A percentile compares a stretch with the other conserved stretches of the same genome.
These are phyloP conservation scores for Psephotus haematonotus DNA, from an alignment of 2,113 vertebrate genomes.

Conservation along the genomic window DNA sequence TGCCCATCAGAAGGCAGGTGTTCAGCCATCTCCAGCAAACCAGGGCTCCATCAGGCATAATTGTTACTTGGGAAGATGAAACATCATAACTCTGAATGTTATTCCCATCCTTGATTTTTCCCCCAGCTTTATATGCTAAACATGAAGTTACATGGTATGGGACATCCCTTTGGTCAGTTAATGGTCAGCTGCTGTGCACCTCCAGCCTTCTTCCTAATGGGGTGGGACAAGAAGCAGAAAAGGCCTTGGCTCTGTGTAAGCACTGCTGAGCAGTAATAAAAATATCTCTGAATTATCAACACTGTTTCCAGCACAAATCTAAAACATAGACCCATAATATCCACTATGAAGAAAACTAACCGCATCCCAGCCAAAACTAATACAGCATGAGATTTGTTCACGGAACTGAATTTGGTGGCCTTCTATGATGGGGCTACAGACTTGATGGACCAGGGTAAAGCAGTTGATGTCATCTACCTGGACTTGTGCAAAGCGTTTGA, in stretches of 20 bases:
- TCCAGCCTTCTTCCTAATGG: background rate
- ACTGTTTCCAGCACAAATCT: background rate
- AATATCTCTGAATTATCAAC: background rate
- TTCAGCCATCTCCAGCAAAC: background rate
- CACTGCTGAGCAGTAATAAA: background rate
- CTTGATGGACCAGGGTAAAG: too few relatives aligned
- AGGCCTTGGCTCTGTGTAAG: background rate
- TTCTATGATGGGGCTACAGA: too few relatives aligned
- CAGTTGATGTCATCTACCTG: too few relatives aligned
- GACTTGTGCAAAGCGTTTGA: too few relatives aligned
- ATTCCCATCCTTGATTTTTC: background rate
- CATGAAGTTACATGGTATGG: background rate
- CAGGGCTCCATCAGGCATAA: background rate
- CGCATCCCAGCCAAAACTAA: background rate
- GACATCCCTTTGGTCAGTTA: background rate
- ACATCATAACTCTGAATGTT: background rate
- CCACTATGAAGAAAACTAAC: background rate
- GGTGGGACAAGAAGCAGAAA: background rate
- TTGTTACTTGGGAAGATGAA: fast-evolving
- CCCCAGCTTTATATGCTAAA: background rate
- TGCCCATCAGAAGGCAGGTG: background rate
- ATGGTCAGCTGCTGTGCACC: background rate
- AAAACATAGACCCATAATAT: background rate
- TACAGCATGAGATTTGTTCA: background rate
- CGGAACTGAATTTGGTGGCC: too few relatives aligned